A percentile compares a stretch with the other conserved stretches of the same genome.
Conservation (phyloP, 2,797 vertebrate species). For the Scyliorhinus canicula region DNA sequence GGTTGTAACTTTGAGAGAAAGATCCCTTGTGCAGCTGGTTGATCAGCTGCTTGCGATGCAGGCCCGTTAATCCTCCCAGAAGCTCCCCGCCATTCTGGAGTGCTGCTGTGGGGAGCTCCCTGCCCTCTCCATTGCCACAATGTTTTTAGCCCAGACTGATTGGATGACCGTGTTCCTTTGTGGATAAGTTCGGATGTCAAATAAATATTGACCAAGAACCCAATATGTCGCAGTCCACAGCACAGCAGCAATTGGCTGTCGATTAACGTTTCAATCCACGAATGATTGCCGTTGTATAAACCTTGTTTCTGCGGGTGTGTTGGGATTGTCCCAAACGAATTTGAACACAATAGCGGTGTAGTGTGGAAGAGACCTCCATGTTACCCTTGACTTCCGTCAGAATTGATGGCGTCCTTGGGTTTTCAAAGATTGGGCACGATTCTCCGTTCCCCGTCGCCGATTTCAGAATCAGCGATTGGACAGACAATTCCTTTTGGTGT, state of each 20-base stretch:
- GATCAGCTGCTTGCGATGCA: background rate
- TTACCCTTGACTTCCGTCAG: too few relatives aligned
- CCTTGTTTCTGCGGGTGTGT: background rate
- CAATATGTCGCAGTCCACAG: background rate
- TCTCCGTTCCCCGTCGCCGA: too few relatives aligned
- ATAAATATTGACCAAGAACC: background rate
- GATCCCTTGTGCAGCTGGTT: background rate
- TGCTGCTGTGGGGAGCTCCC: background rate
- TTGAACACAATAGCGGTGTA: background rate
- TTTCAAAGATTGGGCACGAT: too few relatives aligned
- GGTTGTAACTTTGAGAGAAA: background rate
- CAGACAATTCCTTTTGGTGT: too few relatives aligned
- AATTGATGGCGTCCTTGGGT: too few relatives aligned
- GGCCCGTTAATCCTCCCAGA: background rate
- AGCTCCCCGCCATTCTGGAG: background rate
- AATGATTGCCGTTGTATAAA: background rate
- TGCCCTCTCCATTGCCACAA: background rate
- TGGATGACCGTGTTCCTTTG: background rate
- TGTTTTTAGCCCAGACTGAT: background rate
- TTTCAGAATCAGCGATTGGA: too few relatives aligned
- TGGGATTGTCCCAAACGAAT: background rate
- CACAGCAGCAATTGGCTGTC: background rate
- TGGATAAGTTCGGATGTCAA: background rate
- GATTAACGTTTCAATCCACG: too few relatives aligned
- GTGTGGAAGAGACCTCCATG: background rate